phyloP scores from a whole-genome alignment of 1,140 invertebrate genomes.

The Aporrectodea caliginosa region DNA sequence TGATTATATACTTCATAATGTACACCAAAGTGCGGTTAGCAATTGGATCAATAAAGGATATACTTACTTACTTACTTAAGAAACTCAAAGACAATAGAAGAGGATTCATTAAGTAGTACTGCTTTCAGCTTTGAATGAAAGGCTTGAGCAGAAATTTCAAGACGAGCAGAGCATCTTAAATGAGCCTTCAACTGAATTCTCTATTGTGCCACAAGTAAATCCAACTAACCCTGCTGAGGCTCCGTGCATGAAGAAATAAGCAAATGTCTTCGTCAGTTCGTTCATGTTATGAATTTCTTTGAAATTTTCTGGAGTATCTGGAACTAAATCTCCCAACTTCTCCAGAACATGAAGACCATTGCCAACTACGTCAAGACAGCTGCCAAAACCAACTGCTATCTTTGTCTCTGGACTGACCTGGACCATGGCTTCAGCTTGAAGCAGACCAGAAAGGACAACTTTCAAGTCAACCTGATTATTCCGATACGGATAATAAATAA shows the following conservation, averaged over 20 bases:
- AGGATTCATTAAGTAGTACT: too few relatives aligned
- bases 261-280: slow-evolving; percentile 71
- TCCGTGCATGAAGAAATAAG: slow-evolving; percentile 79
- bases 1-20: too few relatives aligned
- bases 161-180: too few relatives aligned
- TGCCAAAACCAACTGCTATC: slow-evolving; percentile 78
- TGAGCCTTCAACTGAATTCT: too few relatives aligned
- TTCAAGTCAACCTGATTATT: not conserved
- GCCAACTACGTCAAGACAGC: slow-evolving; percentile 75
- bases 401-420: slow-evolving; percentile 54
- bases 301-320: slow-evolving; percentile 63
- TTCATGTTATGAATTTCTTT: slow-evolving; percentile 65
- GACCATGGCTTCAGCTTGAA: not conserved
- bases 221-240: slow-evolving; percentile 78
- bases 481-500: not conserved
- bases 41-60: too few relatives aligned
- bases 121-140: too few relatives aligned
- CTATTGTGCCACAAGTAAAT: too few relatives aligned
- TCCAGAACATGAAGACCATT: slow-evolving; percentile 66
- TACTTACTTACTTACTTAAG: too few relatives aligned
- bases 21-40: too few relatives aligned
- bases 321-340: slow-evolving; percentile 49
- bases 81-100: too few relatives aligned
- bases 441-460: not conserved
- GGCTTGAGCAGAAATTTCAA: too few relatives aligned